Evolutionary conservation across 2,113 vertebrate genomes (phyloP), one percentile per base, ranked within the genome.

Genomic region (Psammodynastes pulverulentus): DNA sequence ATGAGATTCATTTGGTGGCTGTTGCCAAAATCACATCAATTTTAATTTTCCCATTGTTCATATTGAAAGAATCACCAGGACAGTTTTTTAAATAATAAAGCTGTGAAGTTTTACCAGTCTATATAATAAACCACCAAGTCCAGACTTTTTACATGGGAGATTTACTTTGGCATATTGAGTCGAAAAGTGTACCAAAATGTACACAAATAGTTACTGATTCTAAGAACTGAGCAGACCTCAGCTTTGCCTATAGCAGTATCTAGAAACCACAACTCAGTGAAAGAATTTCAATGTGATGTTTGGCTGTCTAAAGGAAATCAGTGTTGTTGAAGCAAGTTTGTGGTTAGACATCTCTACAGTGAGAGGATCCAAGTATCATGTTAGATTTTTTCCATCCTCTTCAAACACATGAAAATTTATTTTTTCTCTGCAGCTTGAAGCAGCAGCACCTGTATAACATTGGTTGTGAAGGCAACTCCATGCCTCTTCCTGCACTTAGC

Each of bases 371-470:
- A 91, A 94, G 95, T 9, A 43, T 93, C 96, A 90, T 46, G 53
- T 88, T 91, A 93, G 49, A 92, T 95, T 97, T 88, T 95, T 95
- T 94, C 94, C 51, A 39, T 54, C 94, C 43, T n/a, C 94, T 95
- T 95, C 93, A 95, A 92, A 95, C 94, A 92, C 92, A 90, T 94
- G 94, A 94, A 91, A 92, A 86, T 94, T 95, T 93, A 86, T 93
- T 94, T 95, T 94, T 94, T 95, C 91, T 95, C 93, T 92, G 46
- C 92, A 92, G 85, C 95, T 95, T 93, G 94, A 95, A 95, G 95
- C 92, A 96, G 93, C 88, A 94, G 93, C 95, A 97, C 96, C 96
- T 96, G 95, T 95, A 92, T 95, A 97, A 95, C 95, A 94, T 96
- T 94, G 91, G 34, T 96, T 97, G 19, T 58, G 51, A n/a, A 58